phyloP scores from a whole-genome alignment of 2,113 vertebrate species.

The Toxostoma redivivum region DNA sequence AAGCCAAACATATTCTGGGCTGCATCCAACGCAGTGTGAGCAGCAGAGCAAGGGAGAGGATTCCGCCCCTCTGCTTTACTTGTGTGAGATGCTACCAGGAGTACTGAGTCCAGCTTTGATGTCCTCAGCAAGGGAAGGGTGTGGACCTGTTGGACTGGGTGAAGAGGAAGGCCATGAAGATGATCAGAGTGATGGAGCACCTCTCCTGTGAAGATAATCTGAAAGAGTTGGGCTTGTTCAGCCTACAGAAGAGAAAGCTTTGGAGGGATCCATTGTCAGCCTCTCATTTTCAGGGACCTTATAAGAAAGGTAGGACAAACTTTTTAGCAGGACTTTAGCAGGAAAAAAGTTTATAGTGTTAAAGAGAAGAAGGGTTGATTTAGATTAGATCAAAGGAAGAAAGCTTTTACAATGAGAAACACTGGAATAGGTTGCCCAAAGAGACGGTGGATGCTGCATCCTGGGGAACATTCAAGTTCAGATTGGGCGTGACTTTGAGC shows the following conservation, averaged over 20 bases:
- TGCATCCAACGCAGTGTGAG: neutral
- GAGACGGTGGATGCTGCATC: neutral
- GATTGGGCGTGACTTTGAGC: rapidly evolving
- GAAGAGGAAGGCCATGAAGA: neutral
- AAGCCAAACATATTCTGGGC: neutral
- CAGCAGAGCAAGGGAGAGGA: neutral
- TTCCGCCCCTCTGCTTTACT: neutral
- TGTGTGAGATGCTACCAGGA: neutral
- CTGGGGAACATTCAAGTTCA: neutral
- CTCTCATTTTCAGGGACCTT: neutral
- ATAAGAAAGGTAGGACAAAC: neutral
- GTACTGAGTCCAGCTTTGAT: neutral
- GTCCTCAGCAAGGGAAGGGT: neutral
- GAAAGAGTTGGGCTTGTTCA: neutral
- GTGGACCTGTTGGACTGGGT: neutral
- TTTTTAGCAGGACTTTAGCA: neutral
- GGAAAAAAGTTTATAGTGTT: neutral
- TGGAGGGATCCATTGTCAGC: neutral
- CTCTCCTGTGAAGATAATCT: neutral
- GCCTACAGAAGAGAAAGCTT: neutral
- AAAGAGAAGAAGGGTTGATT: neutral
- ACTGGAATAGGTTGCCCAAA: neutral
- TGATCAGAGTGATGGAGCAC: neutral
- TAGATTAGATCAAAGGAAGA: neutral
- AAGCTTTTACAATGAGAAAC: neutral